Evolutionary conservation across 1,140 invertebrate genomes (phyloP), one percentile per base, ranked within the genome.

Genomic region (Micrasema minimum): DNA sequence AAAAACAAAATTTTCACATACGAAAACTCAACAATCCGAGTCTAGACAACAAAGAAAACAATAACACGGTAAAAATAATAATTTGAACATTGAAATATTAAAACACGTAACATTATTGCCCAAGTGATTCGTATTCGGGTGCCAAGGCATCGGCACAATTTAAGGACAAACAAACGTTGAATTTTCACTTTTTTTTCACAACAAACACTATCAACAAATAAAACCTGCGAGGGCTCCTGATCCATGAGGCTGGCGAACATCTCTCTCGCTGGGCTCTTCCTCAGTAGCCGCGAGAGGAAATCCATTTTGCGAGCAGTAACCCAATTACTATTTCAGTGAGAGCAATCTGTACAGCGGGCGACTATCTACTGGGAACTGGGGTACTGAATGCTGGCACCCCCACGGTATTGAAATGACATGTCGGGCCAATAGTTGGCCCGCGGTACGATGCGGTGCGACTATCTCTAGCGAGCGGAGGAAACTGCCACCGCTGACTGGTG

Each of bases 211-310:
- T 31, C 26, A 31, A 31, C 26, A 31, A 31, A 31, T 31, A 20
- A 45, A 38, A 51, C 65, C 48, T 67, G 65, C 37, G 20, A n/a
- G 11, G 65, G 35, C 6, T 67, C 65, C 22, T 53, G 50, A 7
- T 55, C 65, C 48, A 18, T 26, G 50, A 67, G 48, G 51, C 73
- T 71, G 41, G 66, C 23, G 59, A 73, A 59, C 71, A 75, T 71
- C 2, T 75, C 74, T 50, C 45, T 73, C 12, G 68, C 71, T n/a
- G 74, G 74, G 61, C 74, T 75, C 53, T 75, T 75, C 50, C 71
- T 70, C 43, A 75, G 61, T 9, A 75, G 46, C 37, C 68, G 57
- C n/a, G 74, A 71, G 18, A 75, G 57, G 71, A 75, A 75, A 57
- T 75, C 74, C 74, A 75, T 75, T 31, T 48, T 45, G 14, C 23